These are phyloP conservation scores for mouse (Mus musculus) DNA, from an alignment of 2,113 vertebrate genomes.

Conservation along the genomic window GRCm39 chr4:49597501-49598000, in stretches of 20 bases:
- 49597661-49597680: not conserved
- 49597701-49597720: not conserved
- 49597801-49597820: slow-evolving; percentile 59
- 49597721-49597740: not conserved
- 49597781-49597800: slow-evolving; percentile 6
- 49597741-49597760: not conserved
- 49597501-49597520: not conserved
- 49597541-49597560: not conserved
- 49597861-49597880: not conserved
- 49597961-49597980: not conserved
- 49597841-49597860: slow-evolving; percentile 38
- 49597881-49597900: not conserved
- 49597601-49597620: slow-evolving; percentile 26
- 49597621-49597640: slow-evolving; percentile 31
- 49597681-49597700: not conserved
- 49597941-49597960: not conserved
- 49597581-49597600: not conserved
- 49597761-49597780: slow-evolving; percentile 40
- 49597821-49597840: slow-evolving; percentile 65
- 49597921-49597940: slow-evolving; percentile 63
- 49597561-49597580: not conserved
- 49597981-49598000: not conserved
- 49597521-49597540: not conserved
- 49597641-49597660: not conserved
- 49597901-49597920: slow-evolving; percentile 71